Evolutionary conservation across 2,113 vertebrate species (phyloP).

Genomic region (Litocranius walleri): DNA sequence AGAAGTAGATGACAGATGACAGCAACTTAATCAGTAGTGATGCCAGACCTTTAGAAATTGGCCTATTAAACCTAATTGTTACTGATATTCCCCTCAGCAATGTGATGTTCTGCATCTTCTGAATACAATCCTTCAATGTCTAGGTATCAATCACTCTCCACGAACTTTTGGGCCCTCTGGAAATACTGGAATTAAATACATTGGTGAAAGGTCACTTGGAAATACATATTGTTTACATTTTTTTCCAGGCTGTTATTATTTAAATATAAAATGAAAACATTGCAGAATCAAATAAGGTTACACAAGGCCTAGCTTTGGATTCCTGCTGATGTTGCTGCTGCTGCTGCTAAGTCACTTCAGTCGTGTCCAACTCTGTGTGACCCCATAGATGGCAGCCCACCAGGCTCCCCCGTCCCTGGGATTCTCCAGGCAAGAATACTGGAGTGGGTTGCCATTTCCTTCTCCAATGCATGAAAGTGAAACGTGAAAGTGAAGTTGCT

Average conservation of each 20-base stretch:
- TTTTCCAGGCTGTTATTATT: neutral
- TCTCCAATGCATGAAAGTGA: too few relatives aligned
- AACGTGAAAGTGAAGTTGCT: too few relatives aligned
- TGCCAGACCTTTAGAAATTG: conserved; percentile 39
- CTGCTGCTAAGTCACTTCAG: too few relatives aligned
- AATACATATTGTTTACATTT: neutral
- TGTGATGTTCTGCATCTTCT: neutral
- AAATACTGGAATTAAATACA: neutral
- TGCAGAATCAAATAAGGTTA: neutral
- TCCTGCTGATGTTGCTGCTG: neutral
- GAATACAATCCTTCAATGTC: neutral
- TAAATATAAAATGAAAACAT: neutral
- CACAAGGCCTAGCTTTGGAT: neutral
- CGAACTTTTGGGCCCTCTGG: conserved; percentile 3
- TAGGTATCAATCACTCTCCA: neutral
- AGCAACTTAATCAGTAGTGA: conserved; percentile 6
- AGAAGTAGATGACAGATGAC: neutral
- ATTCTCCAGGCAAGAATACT: too few relatives aligned
- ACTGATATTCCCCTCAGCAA: neutral
- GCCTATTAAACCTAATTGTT: neutral
- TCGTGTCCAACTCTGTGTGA: too few relatives aligned
- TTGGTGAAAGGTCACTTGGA: conserved; percentile 14
- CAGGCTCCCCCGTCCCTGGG: too few relatives aligned
- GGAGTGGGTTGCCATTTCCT: too few relatives aligned
- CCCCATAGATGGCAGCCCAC: too few relatives aligned